Percentiles rank a stretch among this genome's conserved stretches.
Evolutionary conservation across 2,797 vertebrate genomes (phyloP).

Genomic region (Microchirus variegatus): DNA sequence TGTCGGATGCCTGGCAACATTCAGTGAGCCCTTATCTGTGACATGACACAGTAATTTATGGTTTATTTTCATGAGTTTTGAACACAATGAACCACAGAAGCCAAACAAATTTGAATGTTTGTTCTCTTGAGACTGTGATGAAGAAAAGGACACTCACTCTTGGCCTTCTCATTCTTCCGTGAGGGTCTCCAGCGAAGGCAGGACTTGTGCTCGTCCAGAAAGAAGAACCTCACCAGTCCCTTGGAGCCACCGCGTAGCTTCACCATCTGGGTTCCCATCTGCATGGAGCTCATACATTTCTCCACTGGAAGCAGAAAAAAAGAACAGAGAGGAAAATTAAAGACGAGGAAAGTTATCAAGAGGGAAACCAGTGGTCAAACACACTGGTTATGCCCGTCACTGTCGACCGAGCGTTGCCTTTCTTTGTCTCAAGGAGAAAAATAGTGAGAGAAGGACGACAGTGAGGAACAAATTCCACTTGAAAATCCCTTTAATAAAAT

Average conservation of each 20-base stretch:
- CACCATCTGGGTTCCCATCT: slow-evolving; percentile 95
- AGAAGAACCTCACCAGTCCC: slow-evolving; percentile 93
- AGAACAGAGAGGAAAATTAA: slow-evolving; percentile 10
- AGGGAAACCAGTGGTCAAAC: slow-evolving; percentile 2
- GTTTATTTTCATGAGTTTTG: not conserved
- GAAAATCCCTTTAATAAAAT: no score
- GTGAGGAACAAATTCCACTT: not conserved
- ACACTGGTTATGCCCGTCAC: slow-evolving; percentile 11
- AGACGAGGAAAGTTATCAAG: slow-evolving; percentile 21
- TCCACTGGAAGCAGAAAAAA: slow-evolving; percentile 83
- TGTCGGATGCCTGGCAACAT: not conserved
- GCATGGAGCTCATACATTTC: slow-evolving; percentile 97
- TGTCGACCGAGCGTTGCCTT: slow-evolving; percentile 7
- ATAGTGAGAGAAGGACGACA: slow-evolving; percentile 8
- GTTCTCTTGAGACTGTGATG: not conserved
- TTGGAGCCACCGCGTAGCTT: slow-evolving; percentile 95
- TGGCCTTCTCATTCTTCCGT: slow-evolving; percentile 96
- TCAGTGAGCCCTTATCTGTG: not conserved
- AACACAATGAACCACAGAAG: not conserved
- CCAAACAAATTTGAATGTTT: slow-evolving; percentile 1
- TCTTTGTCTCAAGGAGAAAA: not conserved
- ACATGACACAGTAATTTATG: no score
- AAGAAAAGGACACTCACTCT: slow-evolving; percentile 86
- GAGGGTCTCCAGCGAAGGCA: slow-evolving; percentile 98
- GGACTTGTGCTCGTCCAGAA: slow-evolving; percentile 94